Evolutionary conservation across 2,888 invertebrate genomes (phyloP).

Genomic region (Drosophila emarginata): DNA sequence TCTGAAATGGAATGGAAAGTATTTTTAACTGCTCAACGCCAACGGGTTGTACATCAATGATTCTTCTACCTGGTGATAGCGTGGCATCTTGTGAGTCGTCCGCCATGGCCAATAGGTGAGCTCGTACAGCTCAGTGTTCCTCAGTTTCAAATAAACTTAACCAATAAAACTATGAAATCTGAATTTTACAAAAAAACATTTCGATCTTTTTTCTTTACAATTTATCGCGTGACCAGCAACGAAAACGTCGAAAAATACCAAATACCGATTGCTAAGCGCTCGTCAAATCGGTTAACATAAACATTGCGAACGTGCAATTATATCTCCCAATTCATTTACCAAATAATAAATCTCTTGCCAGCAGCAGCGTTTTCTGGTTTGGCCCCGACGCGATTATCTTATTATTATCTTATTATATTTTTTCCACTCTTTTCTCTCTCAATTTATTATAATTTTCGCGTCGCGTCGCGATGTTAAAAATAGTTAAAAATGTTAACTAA

Average conservation of each 20-base stretch:
- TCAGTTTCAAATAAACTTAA: background rate
- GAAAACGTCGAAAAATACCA: too few relatives aligned
- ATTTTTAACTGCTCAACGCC: background rate
- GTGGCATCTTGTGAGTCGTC: constrained; percentile 60
- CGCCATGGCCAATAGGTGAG: constrained; percentile 65
- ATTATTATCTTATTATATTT: too few relatives aligned
- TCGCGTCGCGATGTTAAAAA: too few relatives aligned
- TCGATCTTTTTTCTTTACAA: too few relatives aligned
- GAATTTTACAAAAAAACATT: constrained; percentile 16
- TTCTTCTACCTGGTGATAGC: background rate
- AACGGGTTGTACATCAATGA: background rate
- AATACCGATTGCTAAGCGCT: too few relatives aligned
- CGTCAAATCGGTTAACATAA: too few relatives aligned
- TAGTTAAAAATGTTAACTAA: too few relatives aligned
- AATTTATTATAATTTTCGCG: too few relatives aligned
- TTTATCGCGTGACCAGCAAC: too few relatives aligned
- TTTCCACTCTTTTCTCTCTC: too few relatives aligned
- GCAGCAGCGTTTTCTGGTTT: background rate
- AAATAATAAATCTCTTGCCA: background rate
- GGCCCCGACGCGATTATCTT: background rate
- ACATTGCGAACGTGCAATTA: background rate
- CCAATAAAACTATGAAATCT: constrained; percentile 14
- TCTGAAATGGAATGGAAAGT: background rate
- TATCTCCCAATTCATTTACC: background rate
- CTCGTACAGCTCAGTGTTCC: constrained; percentile 16